A percentile compares a stretch with the other conserved stretches of the same genome.
Conservation (phyloP, 2,888 invertebrate species). For the Aphrophora alni region DNA sequence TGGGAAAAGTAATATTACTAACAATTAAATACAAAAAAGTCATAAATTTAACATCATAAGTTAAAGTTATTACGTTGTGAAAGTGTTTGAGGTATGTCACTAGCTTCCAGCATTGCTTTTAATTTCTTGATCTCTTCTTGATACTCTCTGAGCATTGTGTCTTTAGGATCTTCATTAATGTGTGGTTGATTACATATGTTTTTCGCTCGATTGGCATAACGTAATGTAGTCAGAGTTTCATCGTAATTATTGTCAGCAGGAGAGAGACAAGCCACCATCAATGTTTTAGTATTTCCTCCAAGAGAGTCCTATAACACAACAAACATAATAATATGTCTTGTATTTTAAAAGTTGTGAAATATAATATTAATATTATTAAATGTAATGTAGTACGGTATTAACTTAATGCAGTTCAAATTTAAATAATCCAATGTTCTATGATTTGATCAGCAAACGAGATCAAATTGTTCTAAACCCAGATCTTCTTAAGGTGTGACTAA, state of each 20-base stretch:
- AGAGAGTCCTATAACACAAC: slow-evolving; percentile 67
- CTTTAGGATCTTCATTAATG: slow-evolving; percentile 91
- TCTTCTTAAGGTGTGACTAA: too few species aligned
- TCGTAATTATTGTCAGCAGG: slow-evolving; percentile 84
- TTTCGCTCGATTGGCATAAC: slow-evolving; percentile 86
- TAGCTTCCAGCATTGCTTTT: slow-evolving; percentile 62
- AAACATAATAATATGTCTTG: neutral
- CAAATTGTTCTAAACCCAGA: too few species aligned
- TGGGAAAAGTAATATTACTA: too few species aligned
- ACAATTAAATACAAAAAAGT: too few species aligned
- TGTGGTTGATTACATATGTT: slow-evolving; percentile 85
- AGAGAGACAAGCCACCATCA: slow-evolving; percentile 87
- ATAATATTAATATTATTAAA: neutral
- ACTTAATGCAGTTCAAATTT: too few species aligned
- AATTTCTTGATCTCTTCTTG: slow-evolving; percentile 82
- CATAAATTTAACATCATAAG: too few species aligned
- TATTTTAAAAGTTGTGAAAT: neutral
- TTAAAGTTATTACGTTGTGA: too few species aligned
- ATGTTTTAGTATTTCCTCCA: slow-evolving; percentile 86
- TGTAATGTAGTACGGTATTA: neutral
- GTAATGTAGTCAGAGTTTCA: slow-evolving; percentile 80
- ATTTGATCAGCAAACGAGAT: too few species aligned
- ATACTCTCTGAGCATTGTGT: slow-evolving; percentile 82
- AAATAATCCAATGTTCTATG: too few species aligned
- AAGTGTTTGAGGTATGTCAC: neutral